Evolutionary conservation across 92 coral and sea anemone species (phyloP).

Genomic region (Muricea muricata): DNA sequence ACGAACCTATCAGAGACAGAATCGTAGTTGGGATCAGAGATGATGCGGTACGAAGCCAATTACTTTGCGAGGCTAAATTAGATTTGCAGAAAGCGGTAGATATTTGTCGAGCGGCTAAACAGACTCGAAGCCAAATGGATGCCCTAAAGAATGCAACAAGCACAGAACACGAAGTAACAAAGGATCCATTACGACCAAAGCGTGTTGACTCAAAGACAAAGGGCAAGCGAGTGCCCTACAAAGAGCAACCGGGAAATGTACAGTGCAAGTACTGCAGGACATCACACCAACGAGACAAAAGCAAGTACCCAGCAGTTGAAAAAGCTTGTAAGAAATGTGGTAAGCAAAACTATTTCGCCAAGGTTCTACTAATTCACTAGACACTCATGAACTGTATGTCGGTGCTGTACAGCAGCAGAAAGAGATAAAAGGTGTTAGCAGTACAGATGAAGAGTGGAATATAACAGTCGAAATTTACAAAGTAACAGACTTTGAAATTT

Average conservation of each 20-base stretch:
- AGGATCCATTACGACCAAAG: not conserved
- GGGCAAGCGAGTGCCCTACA: not conserved
- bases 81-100: constrained; percentile 16
- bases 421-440: not conserved
- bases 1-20: constrained; percentile 14
- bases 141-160: not conserved
- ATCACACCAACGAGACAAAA: not conserved
- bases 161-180: not conserved
- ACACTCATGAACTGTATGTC: too few species aligned
- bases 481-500: not conserved
- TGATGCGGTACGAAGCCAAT: not conserved
- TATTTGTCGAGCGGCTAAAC: constrained; percentile 12
- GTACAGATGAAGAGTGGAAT: constrained; percentile 23
- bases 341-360: not conserved
- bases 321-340: constrained; percentile 20
- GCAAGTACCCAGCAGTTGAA: not conserved
- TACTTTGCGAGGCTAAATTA: constrained; percentile 11
- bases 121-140: constrained; percentile 24
- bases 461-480: constrained; percentile 2
- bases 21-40: constrained; percentile 28
- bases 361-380: not conserved
- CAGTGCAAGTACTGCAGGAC: constrained; percentile 1
- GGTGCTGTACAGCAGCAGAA: not conserved
- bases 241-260: not conserved
- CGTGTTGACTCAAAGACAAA: not conserved